phyloP scores from a whole-genome alignment of 2,113 vertebrate species.

The Electrona antarctica region DNA sequence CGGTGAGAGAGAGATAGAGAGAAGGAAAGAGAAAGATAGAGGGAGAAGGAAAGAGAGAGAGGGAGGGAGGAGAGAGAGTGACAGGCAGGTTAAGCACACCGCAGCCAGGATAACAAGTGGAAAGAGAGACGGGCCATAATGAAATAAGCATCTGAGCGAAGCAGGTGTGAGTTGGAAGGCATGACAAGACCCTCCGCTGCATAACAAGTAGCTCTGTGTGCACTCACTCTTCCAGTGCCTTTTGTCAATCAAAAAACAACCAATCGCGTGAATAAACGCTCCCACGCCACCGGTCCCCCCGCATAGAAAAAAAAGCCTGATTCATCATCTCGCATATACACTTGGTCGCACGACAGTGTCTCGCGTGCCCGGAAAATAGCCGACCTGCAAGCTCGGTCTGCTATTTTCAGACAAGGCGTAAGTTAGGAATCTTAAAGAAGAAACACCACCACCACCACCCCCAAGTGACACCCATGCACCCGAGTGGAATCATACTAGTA shows the following conservation, averaged over 20 bases:
- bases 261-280: conserved; percentile 64
- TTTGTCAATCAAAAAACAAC: conserved; percentile 74
- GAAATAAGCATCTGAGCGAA: conserved; percentile 74
- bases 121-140: conserved; percentile 63
- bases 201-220: conserved; percentile 69
- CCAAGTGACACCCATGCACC: not conserved
- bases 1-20: not conserved
- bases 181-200: conserved; percentile 76
- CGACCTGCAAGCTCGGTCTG: not conserved
- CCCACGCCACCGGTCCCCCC: not conserved
- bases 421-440: too few relatives aligned
- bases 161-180: conserved; percentile 70
- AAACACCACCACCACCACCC: too few relatives aligned
- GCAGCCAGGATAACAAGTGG: conserved; percentile 41
- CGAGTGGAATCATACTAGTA: conserved; percentile 49
- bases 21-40: too few relatives aligned
- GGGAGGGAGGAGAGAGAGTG: conserved; percentile 18
- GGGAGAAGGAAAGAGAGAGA: not conserved
- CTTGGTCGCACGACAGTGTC: too few relatives aligned
- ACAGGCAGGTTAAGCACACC: conserved; percentile 57
- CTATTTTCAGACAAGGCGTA: too few relatives aligned
- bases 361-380: conserved; percentile 11
- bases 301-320: conserved; percentile 15
- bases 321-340: too few relatives aligned
- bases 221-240: conserved; percentile 63